Evolutionary conservation across 2,113 vertebrate species (phyloP).

Genomic region (Corythoichthys intestinalis): DNA sequence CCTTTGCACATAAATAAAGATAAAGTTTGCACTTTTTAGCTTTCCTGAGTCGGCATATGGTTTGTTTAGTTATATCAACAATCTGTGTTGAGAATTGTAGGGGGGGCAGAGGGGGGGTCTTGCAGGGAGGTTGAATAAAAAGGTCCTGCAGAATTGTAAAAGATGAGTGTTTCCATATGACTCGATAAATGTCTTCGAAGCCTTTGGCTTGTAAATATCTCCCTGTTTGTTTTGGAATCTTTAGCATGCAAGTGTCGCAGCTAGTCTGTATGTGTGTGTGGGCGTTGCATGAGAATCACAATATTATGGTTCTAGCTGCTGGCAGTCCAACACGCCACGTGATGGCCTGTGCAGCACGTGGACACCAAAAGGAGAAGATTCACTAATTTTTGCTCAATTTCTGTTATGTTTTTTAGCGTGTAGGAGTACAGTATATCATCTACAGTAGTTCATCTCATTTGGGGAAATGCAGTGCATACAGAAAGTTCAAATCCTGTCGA

Average conservation of each 20-base stretch:
- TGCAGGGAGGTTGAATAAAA: not conserved
- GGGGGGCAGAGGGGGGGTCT: not conserved
- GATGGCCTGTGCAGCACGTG: slow-evolving; percentile 49
- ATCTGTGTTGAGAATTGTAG: not conserved
- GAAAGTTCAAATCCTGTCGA: not conserved
- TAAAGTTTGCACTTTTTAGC: slow-evolving; percentile 4
- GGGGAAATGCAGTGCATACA: not conserved
- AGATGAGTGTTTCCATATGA: not conserved
- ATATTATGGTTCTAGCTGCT: slow-evolving; percentile 53
- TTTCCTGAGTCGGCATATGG: not conserved
- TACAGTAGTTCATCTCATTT: slow-evolving; percentile 26
- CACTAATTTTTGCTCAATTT: slow-evolving; percentile 3
- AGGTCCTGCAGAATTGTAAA: not conserved
- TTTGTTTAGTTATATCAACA: not conserved
- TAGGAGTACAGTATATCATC: slow-evolving; percentile 30
- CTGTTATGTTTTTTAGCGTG: slow-evolving; percentile 26
- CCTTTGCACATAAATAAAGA: slow-evolving; percentile 30
- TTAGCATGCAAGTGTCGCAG: slow-evolving; percentile 2
- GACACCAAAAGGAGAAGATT: slow-evolving; percentile 19
- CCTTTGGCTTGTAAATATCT: slow-evolving; percentile 22
- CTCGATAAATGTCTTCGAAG: slow-evolving; percentile 18
- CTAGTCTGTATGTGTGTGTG: not conserved
- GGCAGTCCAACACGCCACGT: slow-evolving; percentile 39
- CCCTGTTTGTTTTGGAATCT: slow-evolving; percentile 33
- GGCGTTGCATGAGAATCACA: slow-evolving; percentile 35